phyloP scores from a whole-genome alignment of 2,888 invertebrate species.

The Mimas tiliae region DNA sequence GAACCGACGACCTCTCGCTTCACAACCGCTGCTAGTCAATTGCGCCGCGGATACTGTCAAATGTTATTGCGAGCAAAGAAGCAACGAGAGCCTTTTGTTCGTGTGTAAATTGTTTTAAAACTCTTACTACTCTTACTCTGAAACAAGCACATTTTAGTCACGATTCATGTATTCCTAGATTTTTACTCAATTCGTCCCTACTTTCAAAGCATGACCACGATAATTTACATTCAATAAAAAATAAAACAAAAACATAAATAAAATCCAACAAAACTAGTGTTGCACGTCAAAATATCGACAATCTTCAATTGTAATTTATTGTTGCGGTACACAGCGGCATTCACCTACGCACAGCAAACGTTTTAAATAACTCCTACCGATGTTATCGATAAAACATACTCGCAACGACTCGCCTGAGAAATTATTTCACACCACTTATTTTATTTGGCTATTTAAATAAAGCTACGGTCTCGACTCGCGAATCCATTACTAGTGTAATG shows the following conservation, averaged over 20 bases:
- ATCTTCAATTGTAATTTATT: conserved; percentile 66
- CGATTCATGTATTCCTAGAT: no score
- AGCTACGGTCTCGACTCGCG: conserved; percentile 27
- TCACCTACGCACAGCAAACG: conserved; percentile 61
- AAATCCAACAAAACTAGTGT: conserved; percentile 48
- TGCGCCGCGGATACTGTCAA: no score
- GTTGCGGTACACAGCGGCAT: conserved; percentile 54
- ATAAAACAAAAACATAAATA: conserved; percentile 39
- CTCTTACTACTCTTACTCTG: no score
- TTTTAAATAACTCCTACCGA: conserved; percentile 65
- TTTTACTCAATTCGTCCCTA: no score
- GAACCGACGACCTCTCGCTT: no score
- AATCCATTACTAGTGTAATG: conserved; percentile 11
- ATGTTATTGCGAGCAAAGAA: no score
- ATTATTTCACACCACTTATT: conserved; percentile 48
- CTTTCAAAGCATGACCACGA: not conserved
- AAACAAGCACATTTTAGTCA: no score
- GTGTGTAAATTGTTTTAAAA: no score
- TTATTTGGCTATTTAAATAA: conserved; percentile 42
- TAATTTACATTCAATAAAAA: no score
- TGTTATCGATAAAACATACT: conserved; percentile 61
- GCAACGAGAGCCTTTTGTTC: no score
- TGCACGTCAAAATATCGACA: conserved; percentile 63
- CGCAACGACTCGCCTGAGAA: conserved; percentile 43
- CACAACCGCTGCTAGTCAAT: no score